Percentiles rank a stretch among this genome's conserved stretches.
Conservation (phyloP, 2,888 invertebrate species). For the Trypoxylon attenuatum region DNA sequence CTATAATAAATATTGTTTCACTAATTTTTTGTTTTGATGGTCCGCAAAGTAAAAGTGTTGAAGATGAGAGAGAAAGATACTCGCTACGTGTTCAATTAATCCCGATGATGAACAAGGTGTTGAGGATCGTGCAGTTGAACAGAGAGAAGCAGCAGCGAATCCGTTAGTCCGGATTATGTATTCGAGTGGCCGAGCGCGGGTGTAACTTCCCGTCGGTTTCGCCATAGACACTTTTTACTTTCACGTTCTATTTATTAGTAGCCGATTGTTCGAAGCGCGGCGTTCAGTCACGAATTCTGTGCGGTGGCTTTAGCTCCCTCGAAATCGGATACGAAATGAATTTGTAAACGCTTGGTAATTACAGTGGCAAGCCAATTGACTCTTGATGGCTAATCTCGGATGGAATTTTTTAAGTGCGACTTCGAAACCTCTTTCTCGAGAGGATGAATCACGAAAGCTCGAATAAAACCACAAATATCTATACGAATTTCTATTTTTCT, state of each 20-base stretch:
- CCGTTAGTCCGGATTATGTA: slow-evolving; percentile 24
- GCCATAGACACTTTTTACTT: slow-evolving; percentile 60
- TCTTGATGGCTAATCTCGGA: slow-evolving; percentile 24
- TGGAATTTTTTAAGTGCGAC: slow-evolving; percentile 34
- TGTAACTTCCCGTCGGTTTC: slow-evolving; percentile 62
- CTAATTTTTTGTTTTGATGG: too few relatives aligned
- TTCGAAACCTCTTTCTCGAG: slow-evolving; percentile 65
- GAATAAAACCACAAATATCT: too few relatives aligned
- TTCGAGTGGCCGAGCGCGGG: slow-evolving; percentile 23
- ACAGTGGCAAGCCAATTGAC: slow-evolving; percentile 46
- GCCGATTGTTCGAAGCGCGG: slow-evolving; percentile 3
- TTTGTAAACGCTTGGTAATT: slow-evolving; percentile 56
- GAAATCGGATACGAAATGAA: slow-evolving; percentile 4
- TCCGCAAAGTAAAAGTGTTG: too few relatives aligned
- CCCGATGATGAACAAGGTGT: too few relatives aligned
- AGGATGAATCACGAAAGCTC: slow-evolving; percentile 55
- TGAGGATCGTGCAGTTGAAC: too few relatives aligned
- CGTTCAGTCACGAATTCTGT: slow-evolving; percentile 3
- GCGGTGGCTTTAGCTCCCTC: not conserved
- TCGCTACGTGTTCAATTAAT: too few relatives aligned
- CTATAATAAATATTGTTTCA: too few relatives aligned
- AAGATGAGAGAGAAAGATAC: too few relatives aligned
- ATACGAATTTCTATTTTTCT: too few relatives aligned
- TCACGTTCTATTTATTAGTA: slow-evolving; percentile 63
- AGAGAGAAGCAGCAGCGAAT: too few relatives aligned